Evolutionary conservation across 30 jellyfish, hydroid and myxozoan genomes (phyloP).

Genomic region (Aurelia coerulea): DNA sequence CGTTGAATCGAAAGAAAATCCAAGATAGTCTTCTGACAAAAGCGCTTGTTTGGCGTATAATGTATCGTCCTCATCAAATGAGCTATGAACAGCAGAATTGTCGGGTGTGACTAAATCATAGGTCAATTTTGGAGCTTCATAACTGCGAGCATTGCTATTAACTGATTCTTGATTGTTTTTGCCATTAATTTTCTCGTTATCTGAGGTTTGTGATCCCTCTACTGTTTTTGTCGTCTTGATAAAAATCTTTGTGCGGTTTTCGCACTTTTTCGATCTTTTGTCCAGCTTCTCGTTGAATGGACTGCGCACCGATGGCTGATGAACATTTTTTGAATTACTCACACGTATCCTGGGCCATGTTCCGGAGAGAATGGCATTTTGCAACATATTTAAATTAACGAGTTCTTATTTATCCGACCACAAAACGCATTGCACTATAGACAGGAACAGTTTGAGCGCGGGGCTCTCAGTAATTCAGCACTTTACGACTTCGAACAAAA

Average conservation of each 20-base stretch:
- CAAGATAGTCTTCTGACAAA: slow-evolving; percentile 44
- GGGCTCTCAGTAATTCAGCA: no score
- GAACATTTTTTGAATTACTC: background rate
- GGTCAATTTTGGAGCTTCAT: slow-evolving; percentile 38
- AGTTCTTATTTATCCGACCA: no score
- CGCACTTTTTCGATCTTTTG: background rate
- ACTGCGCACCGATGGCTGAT: slow-evolving; percentile 12
- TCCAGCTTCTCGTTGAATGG: background rate
- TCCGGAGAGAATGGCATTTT: slow-evolving; percentile 54
- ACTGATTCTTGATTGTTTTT: background rate
- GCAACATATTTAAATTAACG: slow-evolving; percentile 5
- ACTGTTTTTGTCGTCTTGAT: background rate
- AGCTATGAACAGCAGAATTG: background rate
- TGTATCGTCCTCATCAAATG: background rate
- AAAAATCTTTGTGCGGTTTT: background rate
- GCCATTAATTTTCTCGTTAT: background rate
- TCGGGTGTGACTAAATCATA: slow-evolving; percentile 26
- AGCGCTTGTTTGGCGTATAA: background rate
- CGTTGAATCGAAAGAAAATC: slow-evolving; percentile 56
- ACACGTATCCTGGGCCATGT: slow-evolving; percentile 52
- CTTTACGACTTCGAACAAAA: no score
- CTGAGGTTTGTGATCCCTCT: background rate
- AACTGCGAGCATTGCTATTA: background rate
- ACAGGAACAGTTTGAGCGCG: no score
- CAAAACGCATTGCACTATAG: no score